phyloP scores from a whole-genome alignment of 2,113 vertebrate species.

The Albula goreensis region DNA sequence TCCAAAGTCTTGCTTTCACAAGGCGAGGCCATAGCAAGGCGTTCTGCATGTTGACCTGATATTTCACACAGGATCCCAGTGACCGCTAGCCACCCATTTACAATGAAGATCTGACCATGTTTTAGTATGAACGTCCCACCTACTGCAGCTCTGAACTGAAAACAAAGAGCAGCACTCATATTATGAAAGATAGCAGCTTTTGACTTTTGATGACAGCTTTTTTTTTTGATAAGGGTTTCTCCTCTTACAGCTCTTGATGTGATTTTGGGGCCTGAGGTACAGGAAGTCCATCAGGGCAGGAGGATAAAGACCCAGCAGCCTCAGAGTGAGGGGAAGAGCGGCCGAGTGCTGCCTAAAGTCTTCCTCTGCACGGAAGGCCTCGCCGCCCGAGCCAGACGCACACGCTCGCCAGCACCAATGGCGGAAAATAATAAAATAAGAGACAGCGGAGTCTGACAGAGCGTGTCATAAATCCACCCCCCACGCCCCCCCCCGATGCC shows the following conservation, averaged over 20 bases:
- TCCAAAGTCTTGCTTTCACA: too few species aligned
- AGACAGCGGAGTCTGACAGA: not conserved
- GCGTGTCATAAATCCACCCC: not conserved
- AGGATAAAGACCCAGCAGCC: not conserved
- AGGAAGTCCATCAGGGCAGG: not conserved
- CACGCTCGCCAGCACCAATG: not conserved
- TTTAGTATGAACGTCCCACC: too few species aligned
- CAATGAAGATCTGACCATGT: too few species aligned
- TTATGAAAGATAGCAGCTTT: too few species aligned
- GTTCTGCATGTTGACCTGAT: too few species aligned
- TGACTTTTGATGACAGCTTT: not conserved
- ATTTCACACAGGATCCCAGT: too few species aligned
- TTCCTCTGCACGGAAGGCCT: slow-evolving; percentile 9
- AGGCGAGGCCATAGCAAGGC: too few species aligned
- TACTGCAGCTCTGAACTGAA: too few species aligned
- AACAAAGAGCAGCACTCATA: too few species aligned
- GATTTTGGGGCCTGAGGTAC: not conserved
- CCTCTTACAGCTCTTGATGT: not conserved
- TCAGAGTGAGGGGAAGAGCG: not conserved
- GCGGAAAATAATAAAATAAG: not conserved
- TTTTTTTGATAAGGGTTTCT: not conserved
- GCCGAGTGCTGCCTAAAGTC: slow-evolving; percentile 3
- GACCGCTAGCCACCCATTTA: too few species aligned
- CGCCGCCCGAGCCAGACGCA: slow-evolving; percentile 6
- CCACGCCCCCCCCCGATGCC: not conserved